Percentiles rank a stretch among this genome's conserved stretches.
phyloP scores from a whole-genome alignment of 2,888 invertebrate genomes.

The Sthenelais limicola region DNA sequence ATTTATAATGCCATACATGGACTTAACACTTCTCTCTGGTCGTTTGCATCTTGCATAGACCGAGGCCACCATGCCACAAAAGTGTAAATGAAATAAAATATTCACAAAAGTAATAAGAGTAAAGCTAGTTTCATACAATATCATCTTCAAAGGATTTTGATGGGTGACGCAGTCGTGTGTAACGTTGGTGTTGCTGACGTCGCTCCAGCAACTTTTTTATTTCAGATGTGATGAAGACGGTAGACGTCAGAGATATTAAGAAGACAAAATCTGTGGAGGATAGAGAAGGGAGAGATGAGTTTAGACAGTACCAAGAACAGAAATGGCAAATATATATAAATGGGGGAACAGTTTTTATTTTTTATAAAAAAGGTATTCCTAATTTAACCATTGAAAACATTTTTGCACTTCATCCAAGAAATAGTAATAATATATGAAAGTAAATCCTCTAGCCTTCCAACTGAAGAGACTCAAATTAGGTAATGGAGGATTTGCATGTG shows the following conservation, averaged over 20 bases:
- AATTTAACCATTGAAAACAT: not conserved
- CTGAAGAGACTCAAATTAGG: no score
- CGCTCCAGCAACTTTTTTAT: conserved; percentile 83
- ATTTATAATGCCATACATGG: no score
- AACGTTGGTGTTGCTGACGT: conserved; percentile 13
- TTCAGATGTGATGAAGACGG: conserved; percentile 95
- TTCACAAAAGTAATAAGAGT: no score
- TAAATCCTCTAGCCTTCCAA: no score
- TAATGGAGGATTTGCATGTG: no score
- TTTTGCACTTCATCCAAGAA: not conserved
- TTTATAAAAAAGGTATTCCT: not conserved
- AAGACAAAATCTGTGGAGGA: conserved; percentile 86
- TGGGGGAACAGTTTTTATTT: not conserved
- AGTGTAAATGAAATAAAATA: no score
- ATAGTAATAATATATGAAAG: no score
- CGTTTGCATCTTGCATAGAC: no score
- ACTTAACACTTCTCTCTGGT: no score
- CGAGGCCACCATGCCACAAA: no score
- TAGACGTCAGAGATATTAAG: conserved; percentile 92
- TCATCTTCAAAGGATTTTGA: conserved; percentile 21
- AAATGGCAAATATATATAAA: conserved; percentile 1
- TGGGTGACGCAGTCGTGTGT: conserved; percentile 2
- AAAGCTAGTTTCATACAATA: not conserved
- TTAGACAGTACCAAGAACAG: not conserved
- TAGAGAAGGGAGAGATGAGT: not conserved